phyloP scores from a whole-genome alignment of 2,888 invertebrate species.

The Schizaphis graminum region DNA sequence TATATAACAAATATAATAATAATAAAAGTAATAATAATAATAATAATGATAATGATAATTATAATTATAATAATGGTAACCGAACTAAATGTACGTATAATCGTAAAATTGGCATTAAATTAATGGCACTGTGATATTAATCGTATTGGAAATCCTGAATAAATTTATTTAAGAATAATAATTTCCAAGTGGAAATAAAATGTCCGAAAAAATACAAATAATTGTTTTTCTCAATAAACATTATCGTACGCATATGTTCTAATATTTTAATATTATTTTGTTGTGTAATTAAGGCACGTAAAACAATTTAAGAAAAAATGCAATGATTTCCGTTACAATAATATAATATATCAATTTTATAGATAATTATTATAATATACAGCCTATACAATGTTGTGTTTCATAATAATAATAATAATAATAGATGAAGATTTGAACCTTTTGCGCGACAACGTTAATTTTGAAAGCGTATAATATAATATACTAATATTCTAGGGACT shows the following conservation, averaged over 20 bases:
- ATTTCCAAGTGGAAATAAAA: not conserved
- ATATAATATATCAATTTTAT: not conserved
- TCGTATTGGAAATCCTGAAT: not conserved
- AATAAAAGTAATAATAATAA: not conserved
- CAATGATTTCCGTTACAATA: conserved; percentile 17
- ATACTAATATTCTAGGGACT: not conserved
- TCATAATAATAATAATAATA: not conserved
- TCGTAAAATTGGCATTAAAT: conserved; percentile 16
- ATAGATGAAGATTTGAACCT: conserved; percentile 1
- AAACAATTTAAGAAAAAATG: conserved; percentile 54
- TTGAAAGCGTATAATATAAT: conserved; percentile 20
- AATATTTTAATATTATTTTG: not conserved
- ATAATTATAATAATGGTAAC: conserved; percentile 19
- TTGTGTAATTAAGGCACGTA: conserved; percentile 59
- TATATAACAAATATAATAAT: not conserved
- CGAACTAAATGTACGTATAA: conserved; percentile 23
- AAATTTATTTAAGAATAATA: conserved; percentile 5
- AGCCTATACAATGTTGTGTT: conserved; percentile 6
- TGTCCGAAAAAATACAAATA: conserved; percentile 1
- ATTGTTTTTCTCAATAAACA: not conserved
- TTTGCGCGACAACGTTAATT: not conserved
- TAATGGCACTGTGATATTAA: not conserved
- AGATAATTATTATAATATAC: not conserved
- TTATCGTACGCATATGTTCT: not conserved
- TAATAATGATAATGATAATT: not conserved